Percentiles rank a stretch among this genome's conserved stretches.
These are phyloP conservation scores for Chaetops frenatus DNA, from an alignment of 2,113 vertebrate genomes.

Conservation along the genomic window DNA sequence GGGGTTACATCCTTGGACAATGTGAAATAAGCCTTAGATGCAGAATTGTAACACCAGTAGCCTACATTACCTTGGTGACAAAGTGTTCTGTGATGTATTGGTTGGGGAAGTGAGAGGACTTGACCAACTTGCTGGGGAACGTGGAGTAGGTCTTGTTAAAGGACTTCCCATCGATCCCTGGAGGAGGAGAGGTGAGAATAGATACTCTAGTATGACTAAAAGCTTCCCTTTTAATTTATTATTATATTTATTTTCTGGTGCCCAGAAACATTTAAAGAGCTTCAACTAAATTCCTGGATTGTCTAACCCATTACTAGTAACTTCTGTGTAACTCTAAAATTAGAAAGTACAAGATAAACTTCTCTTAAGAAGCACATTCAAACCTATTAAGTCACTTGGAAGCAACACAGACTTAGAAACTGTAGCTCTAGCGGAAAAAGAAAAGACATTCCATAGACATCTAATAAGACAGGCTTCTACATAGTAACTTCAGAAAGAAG, in stretches of 20 bases:
- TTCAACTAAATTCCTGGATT: background rate
- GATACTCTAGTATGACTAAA: background rate
- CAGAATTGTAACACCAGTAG: background rate
- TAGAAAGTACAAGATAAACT: background rate
- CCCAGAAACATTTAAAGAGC: background rate
- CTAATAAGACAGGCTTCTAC: background rate
- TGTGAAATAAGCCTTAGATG: background rate
- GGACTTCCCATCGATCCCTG: constrained; percentile 89
- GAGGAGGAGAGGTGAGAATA: background rate
- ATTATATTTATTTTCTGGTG: background rate
- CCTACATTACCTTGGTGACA: constrained; percentile 85
- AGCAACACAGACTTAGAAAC: background rate
- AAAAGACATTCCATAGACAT: background rate
- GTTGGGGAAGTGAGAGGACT: constrained; percentile 95
- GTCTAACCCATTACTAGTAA: background rate
- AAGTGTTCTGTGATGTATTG: constrained; percentile 89
- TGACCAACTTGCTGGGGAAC: constrained; percentile 91
- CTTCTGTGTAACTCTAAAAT: background rate
- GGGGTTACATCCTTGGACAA: background rate
- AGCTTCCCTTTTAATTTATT: background rate
- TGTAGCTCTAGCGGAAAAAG: background rate
- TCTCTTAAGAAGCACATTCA: background rate
- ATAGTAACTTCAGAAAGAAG: background rate
- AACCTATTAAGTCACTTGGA: background rate
- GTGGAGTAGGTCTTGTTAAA: constrained; percentile 84